A percentile compares a stretch with the other conserved stretches of the same genome.
These are phyloP conservation scores for Hycleus phaleratus DNA, from an alignment of 1,140 invertebrate genomes.

Conservation along the genomic window DNA sequence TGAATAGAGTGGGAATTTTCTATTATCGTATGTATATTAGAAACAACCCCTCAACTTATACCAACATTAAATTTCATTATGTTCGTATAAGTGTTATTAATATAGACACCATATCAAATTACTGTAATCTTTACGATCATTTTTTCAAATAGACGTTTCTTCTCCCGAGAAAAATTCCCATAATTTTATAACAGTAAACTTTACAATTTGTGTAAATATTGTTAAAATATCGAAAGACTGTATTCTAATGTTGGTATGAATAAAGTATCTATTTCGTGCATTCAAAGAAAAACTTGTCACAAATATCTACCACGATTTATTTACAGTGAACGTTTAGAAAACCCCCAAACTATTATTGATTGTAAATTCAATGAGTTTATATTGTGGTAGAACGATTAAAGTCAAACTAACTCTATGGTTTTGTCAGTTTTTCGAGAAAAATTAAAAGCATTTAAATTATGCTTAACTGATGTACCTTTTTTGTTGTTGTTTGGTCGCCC, in stretches of 20 bases:
- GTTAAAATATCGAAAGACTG: background rate
- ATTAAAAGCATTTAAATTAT: slow-evolving; percentile 25
- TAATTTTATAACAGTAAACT: no score
- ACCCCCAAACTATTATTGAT: background rate
- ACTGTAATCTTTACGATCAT: background rate
- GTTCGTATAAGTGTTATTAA: no score
- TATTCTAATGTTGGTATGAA: background rate
- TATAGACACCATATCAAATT: background rate
- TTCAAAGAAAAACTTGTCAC: slow-evolving; percentile 7
- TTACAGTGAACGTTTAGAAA: slow-evolving; percentile 18
- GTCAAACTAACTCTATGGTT: slow-evolving; percentile 17
- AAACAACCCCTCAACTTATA: background rate
- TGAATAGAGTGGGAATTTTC: no score
- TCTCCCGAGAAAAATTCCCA: no score
- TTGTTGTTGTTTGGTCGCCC: no score
- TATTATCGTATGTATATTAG: background rate
- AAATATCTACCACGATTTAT: slow-evolving; percentile 18
- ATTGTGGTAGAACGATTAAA: slow-evolving; percentile 10
- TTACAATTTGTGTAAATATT: background rate
- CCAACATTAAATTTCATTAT: slow-evolving; percentile 3
- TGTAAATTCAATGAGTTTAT: slow-evolving; percentile 1
- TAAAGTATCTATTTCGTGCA: slow-evolving; percentile 14
- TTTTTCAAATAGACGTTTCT: background rate
- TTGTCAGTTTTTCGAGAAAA: slow-evolving; percentile 17
- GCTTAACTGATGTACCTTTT: slow-evolving; percentile 12